Percentiles rank a stretch among this genome's conserved stretches.
phyloP scores from a whole-genome alignment of 1,140 invertebrate species.

The Belonocnema kinseyi region DNA sequence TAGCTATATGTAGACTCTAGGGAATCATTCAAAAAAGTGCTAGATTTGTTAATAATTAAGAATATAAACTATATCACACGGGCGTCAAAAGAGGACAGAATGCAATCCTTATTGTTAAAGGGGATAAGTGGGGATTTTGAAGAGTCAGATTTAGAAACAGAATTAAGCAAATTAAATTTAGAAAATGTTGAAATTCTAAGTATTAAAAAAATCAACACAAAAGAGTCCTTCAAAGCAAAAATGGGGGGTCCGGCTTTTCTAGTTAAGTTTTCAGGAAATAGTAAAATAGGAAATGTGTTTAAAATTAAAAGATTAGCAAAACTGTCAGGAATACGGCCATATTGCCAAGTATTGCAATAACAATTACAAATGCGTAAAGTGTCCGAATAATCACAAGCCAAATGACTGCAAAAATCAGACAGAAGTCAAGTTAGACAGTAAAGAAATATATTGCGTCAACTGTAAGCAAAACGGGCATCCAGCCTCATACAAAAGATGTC shows the following conservation, averaged over 20 bases:
- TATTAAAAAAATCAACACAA: not conserved
- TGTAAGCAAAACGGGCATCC: constrained; percentile 28
- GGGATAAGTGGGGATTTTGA: not conserved
- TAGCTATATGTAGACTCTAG: no score
- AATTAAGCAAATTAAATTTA: not conserved
- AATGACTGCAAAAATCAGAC: not conserved
- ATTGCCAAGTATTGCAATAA: not conserved
- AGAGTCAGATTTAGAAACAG: not conserved
- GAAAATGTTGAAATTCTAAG: not conserved
- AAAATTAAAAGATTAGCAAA: not conserved
- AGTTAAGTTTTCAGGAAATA: not conserved
- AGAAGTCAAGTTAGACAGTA: not conserved
- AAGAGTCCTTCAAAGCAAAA: not conserved
- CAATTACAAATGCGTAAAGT: not conserved
- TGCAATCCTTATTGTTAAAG: not conserved
- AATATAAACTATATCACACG: not conserved
- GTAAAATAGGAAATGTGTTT: not conserved
- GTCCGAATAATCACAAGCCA: not conserved
- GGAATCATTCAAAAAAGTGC: not conserved
- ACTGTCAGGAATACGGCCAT: not conserved
- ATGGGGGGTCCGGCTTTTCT: not conserved
- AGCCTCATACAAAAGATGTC: constrained; percentile 29
- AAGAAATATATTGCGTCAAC: not conserved
- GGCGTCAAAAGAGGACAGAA: not conserved
- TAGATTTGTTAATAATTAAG: not conserved